Evolutionary conservation across 2,797 vertebrate species (phyloP), one percentile per base, ranked within the genome.

Genomic region (Pelobates cultripes): DNA sequence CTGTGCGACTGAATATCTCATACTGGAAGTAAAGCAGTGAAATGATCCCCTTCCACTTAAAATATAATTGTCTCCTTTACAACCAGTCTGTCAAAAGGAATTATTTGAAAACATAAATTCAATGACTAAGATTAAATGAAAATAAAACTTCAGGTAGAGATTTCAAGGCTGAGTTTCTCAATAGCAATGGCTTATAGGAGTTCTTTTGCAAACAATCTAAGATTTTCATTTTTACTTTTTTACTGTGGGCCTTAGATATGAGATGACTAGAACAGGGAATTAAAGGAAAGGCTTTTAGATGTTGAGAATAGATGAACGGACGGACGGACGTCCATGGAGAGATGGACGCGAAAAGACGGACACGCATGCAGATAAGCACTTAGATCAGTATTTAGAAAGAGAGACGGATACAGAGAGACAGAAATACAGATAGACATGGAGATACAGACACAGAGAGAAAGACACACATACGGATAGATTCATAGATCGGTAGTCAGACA

Each of bases 11-110:
- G 40, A 82, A 51, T 41, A 61, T 15, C 45, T 69, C 69, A 12
- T 9, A 15, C 69, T 47, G 41, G 10, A 51, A 72, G 57, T 9
- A 44, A 74, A 80, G 71, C 17, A 57, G 47, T 10, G 14, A 4
- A 66, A n/a, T 68, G 73, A 73, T 73, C 73, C 41, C 61, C 57
- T 66, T 57, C 43, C 63, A 57, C 73, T 80, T 73, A 66, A 67
- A 72, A 45, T 80, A 73, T 73, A 80, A 80, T 68, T 73, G 78
- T 66, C 70, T 80, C 61, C 72, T 73, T 73, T 53, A 80, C 73
- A 68, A 63, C 78, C 63, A 67, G 41, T 53, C 70, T 73, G 78
- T 80, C 70, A 73, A 74, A 64, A 80, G 41, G 70, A 68, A 80
- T 80, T 55, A 68, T 74, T 80, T 41, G 8, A 74, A 80, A 73